Conservation (phyloP, 1,140 invertebrate species). For the Drosophila pseudoananassae region DNA sequence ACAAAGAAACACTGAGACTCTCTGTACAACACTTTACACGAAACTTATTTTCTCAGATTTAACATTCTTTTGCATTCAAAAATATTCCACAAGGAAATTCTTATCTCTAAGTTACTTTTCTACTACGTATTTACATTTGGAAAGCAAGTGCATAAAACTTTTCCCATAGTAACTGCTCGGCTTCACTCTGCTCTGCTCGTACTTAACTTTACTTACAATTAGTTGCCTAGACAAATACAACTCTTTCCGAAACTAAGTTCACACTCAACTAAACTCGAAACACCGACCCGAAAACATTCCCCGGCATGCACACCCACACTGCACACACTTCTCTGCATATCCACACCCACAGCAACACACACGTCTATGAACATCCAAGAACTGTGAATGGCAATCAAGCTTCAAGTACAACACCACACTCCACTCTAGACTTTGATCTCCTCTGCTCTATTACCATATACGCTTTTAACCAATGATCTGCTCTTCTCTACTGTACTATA, state of each 20-base stretch:
- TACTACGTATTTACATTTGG: conserved; percentile 54
- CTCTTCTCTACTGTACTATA: conserved; percentile 17
- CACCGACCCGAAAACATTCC: conserved; percentile 17
- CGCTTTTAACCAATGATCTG: conserved; percentile 31
- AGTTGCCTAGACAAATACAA: conserved; percentile 78
- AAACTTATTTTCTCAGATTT: conserved; percentile 20
- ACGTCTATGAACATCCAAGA: conserved; percentile 26
- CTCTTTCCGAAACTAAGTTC: conserved; percentile 52
- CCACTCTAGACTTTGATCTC: conserved; percentile 44
- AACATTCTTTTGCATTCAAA: conserved; percentile 32
- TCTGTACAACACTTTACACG: conserved; percentile 15
- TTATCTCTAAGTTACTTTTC: conserved; percentile 53
- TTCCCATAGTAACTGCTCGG: conserved; percentile 57
- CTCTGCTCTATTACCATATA: conserved; percentile 35
- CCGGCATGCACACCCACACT: conserved; percentile 51
- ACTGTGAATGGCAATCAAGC: conserved; percentile 49
- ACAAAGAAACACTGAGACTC: neutral
- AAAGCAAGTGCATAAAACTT: conserved; percentile 63
- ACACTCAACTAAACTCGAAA: conserved; percentile 39
- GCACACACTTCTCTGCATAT: conserved; percentile 28
- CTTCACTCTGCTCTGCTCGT: conserved; percentile 47
- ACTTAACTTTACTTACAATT: conserved; percentile 70
- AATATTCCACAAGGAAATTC: conserved; percentile 34
- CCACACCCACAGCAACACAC: conserved; percentile 2
- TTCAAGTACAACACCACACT: conserved; percentile 28